Evolutionary conservation across 2,797 vertebrate species (phyloP), one percentile per base, ranked within the genome.

Genomic region (Calcarius lapponicus): DNA sequence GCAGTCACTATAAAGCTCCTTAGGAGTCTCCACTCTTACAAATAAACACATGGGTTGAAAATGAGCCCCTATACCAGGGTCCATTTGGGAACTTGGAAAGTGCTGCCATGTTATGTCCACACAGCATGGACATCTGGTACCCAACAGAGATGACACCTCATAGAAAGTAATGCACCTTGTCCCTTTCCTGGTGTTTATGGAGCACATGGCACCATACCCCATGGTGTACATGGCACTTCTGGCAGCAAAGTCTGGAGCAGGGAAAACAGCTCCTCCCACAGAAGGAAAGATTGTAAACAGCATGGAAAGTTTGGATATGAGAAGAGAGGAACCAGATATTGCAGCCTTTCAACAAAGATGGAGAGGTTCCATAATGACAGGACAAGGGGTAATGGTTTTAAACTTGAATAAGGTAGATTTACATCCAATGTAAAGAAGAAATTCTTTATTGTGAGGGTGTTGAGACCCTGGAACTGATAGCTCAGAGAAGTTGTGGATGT

Each of bases 61-160:
- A 79, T 6, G 1, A 83, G 51, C 17, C 21, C 45, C 7, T 57
- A 3, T 8, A 28, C 7, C 58, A 53, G 34, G 29, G 17, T 53
- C 51, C n/a, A 18, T 70, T 43, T 58, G 42, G 80, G 81, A 89
- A 42, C 24, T 21, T 61, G 60, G 32, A 24, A 66, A 71, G 42
- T 5, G 24, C 25, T 40, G 5, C 53, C 11, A 4, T 6, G 34
- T 61, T 40, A 16, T 2, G 6, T 7, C 13, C 18, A 38, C 2
- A 2, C 0, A 0, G 25, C n/a, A 36, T 25, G 56, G n/a, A 25
- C 15, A 58, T 25, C 28, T 53, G 47, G 38, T 54, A 79, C 40
- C 42, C 58, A 47, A 3, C 7, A 54, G 47, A 66, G 54, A 14
- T 36, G n/a, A 40, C 28, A 54, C 9, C 12, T 5, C 21, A 2